phyloP scores from a whole-genome alignment of 2,888 invertebrate genomes.

The Trachelus iudaicus region DNA sequence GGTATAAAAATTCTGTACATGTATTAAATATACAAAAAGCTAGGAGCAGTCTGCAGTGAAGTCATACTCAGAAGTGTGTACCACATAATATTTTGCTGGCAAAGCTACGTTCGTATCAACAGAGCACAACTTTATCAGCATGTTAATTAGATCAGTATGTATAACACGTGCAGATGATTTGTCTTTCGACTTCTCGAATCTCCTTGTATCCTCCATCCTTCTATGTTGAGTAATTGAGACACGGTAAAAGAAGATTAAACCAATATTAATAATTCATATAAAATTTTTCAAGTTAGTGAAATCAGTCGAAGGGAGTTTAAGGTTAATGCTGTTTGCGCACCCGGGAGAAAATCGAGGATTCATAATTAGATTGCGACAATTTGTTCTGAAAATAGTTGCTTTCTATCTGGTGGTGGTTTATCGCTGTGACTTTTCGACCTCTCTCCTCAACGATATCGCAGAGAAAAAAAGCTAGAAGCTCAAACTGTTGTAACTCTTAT shows the following conservation, averaged over 20 bases:
- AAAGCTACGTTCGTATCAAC: slow-evolving; percentile 29
- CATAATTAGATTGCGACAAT: slow-evolving; percentile 23
- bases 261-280: not conserved
- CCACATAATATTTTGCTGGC: slow-evolving; percentile 23
- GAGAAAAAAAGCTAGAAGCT: not conserved
- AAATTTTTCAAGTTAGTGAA: not conserved
- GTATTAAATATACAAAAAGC: not conserved
- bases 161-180: slow-evolving; percentile 18
- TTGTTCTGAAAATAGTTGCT: slow-evolving; percentile 44
- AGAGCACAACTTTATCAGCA: slow-evolving; percentile 29
- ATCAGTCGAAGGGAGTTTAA: not conserved
- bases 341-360: not conserved
- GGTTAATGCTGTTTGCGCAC: not conserved
- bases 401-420: slow-evolving; percentile 36
- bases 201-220: not conserved
- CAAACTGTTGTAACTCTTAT: not conserved
- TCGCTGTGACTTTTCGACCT: slow-evolving; percentile 52
- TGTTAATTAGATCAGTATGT: slow-evolving; percentile 24
- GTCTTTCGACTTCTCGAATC: not conserved
- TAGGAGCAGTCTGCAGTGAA: not conserved
- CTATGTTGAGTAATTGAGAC: not conserved
- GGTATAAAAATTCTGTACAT: not conserved
- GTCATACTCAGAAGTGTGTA: slow-evolving; percentile 9
- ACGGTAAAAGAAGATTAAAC: not conserved
- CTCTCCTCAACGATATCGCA: slow-evolving; percentile 18